phyloP scores from a whole-genome alignment of 2,888 invertebrate species.

The Craniophora ligustri region DNA sequence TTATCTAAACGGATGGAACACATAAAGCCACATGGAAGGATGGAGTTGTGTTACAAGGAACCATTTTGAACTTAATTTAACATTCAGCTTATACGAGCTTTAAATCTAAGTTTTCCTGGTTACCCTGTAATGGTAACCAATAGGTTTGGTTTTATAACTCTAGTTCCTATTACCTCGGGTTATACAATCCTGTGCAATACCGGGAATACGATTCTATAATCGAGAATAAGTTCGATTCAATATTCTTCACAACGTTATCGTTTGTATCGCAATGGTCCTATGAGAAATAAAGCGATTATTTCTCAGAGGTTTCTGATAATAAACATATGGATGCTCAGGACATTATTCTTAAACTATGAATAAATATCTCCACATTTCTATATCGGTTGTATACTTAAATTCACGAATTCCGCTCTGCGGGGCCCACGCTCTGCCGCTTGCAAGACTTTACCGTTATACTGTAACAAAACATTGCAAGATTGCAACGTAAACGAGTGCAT shows the following conservation, averaged over 20 bases:
- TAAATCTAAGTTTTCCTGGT: constrained; percentile 64
- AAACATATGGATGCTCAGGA: constrained; percentile 25
- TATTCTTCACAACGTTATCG: constrained; percentile 48
- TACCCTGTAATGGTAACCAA: constrained; percentile 62
- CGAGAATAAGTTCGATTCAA: constrained; percentile 56
- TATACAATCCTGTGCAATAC: constrained; percentile 61
- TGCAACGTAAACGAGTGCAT: constrained; percentile 71
- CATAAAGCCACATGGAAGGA: constrained; percentile 45
- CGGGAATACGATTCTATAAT: constrained; percentile 62
- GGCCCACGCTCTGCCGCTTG: constrained; percentile 58
- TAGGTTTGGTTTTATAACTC: constrained; percentile 70
- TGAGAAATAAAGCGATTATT: constrained; percentile 40
- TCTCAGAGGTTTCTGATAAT: constrained; percentile 25
- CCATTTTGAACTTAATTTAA: constrained; percentile 55
- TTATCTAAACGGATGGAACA: constrained; percentile 44
- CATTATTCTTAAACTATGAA: constrained; percentile 38
- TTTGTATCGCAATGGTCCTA: constrained; percentile 47
- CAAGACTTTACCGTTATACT: constrained; percentile 61
- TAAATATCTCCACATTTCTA: constrained; percentile 31
- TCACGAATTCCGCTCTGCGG: constrained; percentile 57
- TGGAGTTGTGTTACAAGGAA: constrained; percentile 54
- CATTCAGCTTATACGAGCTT: constrained; percentile 58
- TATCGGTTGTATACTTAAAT: constrained; percentile 53
- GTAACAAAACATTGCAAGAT: constrained; percentile 67
- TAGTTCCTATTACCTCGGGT: constrained; percentile 63